phyloP scores from a whole-genome alignment of 2,797 vertebrate species.

The Lophius americanus region DNA sequence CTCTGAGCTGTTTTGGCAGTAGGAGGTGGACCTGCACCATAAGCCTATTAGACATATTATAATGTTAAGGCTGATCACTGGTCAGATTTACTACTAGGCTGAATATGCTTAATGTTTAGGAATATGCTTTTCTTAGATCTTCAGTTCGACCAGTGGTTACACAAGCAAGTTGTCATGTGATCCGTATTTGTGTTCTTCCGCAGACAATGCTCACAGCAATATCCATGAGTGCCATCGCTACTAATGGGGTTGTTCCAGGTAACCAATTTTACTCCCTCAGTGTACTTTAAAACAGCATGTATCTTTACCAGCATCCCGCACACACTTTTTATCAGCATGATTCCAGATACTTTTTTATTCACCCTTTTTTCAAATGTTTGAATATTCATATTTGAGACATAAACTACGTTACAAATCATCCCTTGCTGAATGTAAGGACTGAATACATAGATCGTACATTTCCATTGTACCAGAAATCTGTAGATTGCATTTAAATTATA shows the following conservation, averaged over 20 bases:
- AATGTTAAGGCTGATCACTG: too few relatives aligned
- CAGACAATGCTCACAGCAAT: conserved; percentile 99
- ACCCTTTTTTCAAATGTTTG: not conserved
- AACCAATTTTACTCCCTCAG: conserved; percentile 29
- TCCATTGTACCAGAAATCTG: too few relatives aligned
- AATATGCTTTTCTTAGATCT: not conserved
- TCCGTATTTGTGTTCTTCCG: conserved; percentile 18
- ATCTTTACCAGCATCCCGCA: not conserved
- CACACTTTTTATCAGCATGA: too few relatives aligned
- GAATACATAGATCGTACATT: too few relatives aligned
- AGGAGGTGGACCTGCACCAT: too few relatives aligned
- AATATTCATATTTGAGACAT: too few relatives aligned
- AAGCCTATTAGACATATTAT: too few relatives aligned
- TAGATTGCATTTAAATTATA: too few relatives aligned
- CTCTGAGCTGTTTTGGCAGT: too few relatives aligned
- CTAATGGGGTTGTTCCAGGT: conserved; percentile 99
- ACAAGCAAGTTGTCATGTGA: not conserved
- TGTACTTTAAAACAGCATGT: not conserved
- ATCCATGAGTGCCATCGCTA: conserved; percentile 99
- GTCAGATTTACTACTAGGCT: not conserved
- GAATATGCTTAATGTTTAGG: not conserved
- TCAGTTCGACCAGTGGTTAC: conserved; percentile 1
- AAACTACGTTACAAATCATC: too few relatives aligned
- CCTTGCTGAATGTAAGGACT: too few relatives aligned
- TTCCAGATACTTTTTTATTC: not conserved